Conservation (phyloP, 2,888 invertebrate species). For the Cosmorhoe ocellata region DNA sequence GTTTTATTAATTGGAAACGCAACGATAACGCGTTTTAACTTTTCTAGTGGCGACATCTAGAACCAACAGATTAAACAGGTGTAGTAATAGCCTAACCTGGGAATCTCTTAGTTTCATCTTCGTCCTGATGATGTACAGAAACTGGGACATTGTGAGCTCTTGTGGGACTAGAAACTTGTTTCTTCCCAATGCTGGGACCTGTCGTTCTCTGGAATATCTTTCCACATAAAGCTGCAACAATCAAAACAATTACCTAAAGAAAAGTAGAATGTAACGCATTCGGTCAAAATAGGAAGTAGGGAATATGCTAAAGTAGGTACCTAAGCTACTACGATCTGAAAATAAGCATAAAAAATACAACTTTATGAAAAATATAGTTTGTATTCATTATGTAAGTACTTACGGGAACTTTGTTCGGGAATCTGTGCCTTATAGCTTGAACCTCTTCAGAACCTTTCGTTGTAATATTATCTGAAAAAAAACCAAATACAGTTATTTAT, state of each 20-base stretch:
- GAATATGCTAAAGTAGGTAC: too few species aligned
- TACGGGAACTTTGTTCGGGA: constrained; percentile 91
- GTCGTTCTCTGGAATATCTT: constrained; percentile 87
- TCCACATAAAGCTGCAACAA: constrained; percentile 88
- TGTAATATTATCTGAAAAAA: constrained; percentile 56
- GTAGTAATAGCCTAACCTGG: constrained; percentile 57
- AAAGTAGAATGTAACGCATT: background rate
- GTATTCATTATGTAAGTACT: constrained; percentile 62
- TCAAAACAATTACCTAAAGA: background rate
- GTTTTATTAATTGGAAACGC: too few species aligned
- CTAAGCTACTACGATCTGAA: too few species aligned
- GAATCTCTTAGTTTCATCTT: constrained; percentile 76
- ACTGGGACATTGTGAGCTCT: constrained; percentile 94
- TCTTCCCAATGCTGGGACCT: constrained; percentile 89
- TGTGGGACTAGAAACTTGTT: constrained; percentile 94
- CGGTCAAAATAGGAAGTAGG: background rate
- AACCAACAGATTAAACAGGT: too few species aligned
- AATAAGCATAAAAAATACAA: too few species aligned
- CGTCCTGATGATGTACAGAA: constrained; percentile 87
- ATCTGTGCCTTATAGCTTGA: constrained; percentile 87
- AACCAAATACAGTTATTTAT: too few species aligned
- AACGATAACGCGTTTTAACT: too few species aligned
- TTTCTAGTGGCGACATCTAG: too few species aligned
- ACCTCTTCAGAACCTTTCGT: constrained; percentile 83
- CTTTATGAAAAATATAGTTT: too few species aligned